Conservation (phyloP, 35 echinoderm and acorn worm species). For the Stichopus chloronotus region DNA sequence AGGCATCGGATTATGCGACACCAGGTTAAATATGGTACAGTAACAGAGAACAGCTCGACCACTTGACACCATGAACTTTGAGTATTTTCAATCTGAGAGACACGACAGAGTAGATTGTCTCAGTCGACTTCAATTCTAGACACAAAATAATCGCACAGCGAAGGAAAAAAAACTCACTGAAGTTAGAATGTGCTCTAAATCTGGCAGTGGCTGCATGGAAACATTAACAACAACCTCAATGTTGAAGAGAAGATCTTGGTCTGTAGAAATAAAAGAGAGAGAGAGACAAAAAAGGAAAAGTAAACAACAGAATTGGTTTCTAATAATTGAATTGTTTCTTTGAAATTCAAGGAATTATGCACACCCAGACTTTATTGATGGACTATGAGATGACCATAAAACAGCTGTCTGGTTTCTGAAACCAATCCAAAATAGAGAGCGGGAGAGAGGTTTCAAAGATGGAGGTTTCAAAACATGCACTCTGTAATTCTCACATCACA, state of each 20-base stretch:
- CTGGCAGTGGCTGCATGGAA: background rate
- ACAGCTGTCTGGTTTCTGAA: background rate
- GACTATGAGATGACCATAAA: background rate
- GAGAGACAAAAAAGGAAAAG: too few species aligned
- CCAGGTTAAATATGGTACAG: too few species aligned
- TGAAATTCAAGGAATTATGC: background rate
- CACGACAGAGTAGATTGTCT: too few species aligned
- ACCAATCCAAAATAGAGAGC: background rate
- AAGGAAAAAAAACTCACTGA: background rate
- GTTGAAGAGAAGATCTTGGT: background rate
- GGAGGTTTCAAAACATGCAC: too few species aligned
- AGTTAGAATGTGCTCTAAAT: constrained; percentile 7
- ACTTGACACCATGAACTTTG: too few species aligned
- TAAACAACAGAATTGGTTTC: too few species aligned
- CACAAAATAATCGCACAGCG: background rate
- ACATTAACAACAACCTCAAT: background rate
- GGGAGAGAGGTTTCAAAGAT: background rate
- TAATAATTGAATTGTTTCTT: too few species aligned
- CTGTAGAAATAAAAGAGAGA: background rate
- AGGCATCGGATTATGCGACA: too few species aligned
- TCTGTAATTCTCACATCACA: too few species aligned
- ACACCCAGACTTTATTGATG: background rate
- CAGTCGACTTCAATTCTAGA: background rate
- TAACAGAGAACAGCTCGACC: too few species aligned
- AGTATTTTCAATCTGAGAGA: too few species aligned